These are phyloP conservation scores for Cantharis rustica DNA, from an alignment of 2,888 invertebrate genomes.

Conservation along the genomic window DNA sequence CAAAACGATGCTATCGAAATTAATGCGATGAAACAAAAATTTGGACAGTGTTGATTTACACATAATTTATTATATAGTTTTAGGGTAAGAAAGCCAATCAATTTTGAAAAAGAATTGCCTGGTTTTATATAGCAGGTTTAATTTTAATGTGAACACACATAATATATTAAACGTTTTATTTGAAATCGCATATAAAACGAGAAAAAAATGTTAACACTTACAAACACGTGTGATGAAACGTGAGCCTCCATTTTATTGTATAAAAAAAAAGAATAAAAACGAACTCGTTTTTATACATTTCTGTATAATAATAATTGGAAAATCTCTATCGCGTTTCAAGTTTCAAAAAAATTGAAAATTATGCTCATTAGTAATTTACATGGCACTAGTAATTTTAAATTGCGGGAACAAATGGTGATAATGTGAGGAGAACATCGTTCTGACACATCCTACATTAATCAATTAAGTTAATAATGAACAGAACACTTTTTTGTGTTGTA, in stretches of 20 bases:
- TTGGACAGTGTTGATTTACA: background rate
- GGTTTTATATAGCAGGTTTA: background rate
- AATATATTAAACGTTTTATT: slow-evolving; percentile 8
- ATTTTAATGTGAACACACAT: background rate
- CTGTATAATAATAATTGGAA: background rate
- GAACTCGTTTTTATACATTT: background rate
- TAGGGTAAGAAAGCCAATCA: background rate
- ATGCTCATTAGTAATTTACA: background rate
- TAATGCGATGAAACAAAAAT: background rate
- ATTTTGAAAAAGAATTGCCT: background rate
- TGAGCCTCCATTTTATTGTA: background rate
- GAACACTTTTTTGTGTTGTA: background rate
- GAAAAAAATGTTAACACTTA: slow-evolving; percentile 15
- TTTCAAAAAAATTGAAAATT: background rate
- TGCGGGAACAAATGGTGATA: background rate
- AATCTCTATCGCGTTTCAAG: background rate
- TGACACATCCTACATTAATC: background rate
- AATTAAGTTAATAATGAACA: background rate
- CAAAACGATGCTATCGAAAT: background rate
- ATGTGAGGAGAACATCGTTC: background rate
- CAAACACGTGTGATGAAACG: slow-evolving; percentile 20
- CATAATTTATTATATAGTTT: background rate
- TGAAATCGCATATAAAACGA: slow-evolving; percentile 6
- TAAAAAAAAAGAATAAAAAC: background rate
- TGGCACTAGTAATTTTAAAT: background rate